Percentiles rank a stretch among this genome's conserved stretches.
Conservation (phyloP, 2,888 invertebrate species). For the Pristionchus entomophagus region DNA sequence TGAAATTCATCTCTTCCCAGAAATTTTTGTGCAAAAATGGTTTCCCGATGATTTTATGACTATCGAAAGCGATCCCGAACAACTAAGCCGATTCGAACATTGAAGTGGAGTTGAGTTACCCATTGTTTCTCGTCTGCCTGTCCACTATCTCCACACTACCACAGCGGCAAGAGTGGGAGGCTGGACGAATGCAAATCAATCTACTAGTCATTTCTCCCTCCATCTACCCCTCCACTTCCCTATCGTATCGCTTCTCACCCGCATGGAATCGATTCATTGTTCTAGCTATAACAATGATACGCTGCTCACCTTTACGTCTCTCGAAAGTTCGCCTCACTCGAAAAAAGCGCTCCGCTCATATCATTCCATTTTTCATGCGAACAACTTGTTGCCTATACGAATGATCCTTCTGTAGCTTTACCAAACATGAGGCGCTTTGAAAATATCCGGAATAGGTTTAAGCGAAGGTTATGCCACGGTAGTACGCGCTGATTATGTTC, state of each 20-base stretch:
- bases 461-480: too few relatives aligned
- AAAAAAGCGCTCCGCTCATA: background rate
- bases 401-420: too few relatives aligned
- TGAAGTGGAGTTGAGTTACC: background rate
- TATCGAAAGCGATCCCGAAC: background rate
- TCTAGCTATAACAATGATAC: background rate
- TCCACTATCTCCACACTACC: background rate
- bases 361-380: background rate
- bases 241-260: too few relatives aligned
- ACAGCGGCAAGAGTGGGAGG: too few relatives aligned
- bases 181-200: background rate
- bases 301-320: background rate
- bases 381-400: background rate
- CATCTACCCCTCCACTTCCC: too few relatives aligned
- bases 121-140: background rate
- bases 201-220: too few relatives aligned
- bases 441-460: too few relatives aligned
- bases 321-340: background rate
- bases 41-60: too few relatives aligned
- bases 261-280: background rate
- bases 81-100: constrained; percentile 1
- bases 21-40: too few relatives aligned
- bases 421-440: too few relatives aligned
- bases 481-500: too few relatives aligned
- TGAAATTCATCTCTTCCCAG: too few relatives aligned